phyloP scores from a whole-genome alignment of 2,113 vertebrate genomes.

The Ornithorhynchus anatinus region DNA sequence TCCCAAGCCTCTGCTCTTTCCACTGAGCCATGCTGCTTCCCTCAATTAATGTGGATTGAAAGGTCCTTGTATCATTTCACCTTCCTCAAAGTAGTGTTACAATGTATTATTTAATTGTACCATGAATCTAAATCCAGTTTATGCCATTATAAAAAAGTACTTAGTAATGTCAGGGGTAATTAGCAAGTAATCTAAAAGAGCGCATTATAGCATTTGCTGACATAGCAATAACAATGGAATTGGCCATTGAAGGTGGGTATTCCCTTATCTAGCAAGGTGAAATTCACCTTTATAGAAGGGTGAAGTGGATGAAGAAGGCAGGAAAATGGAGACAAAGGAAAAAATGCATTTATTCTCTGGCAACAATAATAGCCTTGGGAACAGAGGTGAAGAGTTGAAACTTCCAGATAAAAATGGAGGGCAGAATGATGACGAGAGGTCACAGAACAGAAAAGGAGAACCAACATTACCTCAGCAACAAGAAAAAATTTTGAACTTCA shows the following conservation, averaged over 20 bases:
- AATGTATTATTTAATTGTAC: background rate
- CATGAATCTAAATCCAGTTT: background rate
- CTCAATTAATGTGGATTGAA: too few relatives aligned
- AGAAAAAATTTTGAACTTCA: background rate
- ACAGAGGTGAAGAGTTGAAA: background rate
- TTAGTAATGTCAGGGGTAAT: conserved; percentile 43
- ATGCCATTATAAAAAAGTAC: conserved; percentile 11
- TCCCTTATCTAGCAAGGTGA: background rate
- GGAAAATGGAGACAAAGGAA: background rate
- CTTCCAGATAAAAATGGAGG: background rate
- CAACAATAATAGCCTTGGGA: background rate
- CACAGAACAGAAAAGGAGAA: background rate
- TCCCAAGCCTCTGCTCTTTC: too few relatives aligned
- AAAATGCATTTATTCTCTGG: background rate
- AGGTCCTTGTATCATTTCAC: too few relatives aligned
- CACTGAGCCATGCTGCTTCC: too few relatives aligned
- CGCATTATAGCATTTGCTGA: conserved; percentile 21
- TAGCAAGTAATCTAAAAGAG: conserved; percentile 41
- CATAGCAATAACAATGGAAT: conserved; percentile 12
- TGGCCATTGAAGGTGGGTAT: conserved; percentile 27
- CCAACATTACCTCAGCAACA: background rate
- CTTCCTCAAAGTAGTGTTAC: background rate
- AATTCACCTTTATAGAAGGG: too few relatives aligned
- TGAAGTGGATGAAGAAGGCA: too few relatives aligned
- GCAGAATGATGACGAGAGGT: background rate